phyloP scores from a whole-genome alignment of 2,888 invertebrate genomes.

The Sinentomon sp. region DNA sequence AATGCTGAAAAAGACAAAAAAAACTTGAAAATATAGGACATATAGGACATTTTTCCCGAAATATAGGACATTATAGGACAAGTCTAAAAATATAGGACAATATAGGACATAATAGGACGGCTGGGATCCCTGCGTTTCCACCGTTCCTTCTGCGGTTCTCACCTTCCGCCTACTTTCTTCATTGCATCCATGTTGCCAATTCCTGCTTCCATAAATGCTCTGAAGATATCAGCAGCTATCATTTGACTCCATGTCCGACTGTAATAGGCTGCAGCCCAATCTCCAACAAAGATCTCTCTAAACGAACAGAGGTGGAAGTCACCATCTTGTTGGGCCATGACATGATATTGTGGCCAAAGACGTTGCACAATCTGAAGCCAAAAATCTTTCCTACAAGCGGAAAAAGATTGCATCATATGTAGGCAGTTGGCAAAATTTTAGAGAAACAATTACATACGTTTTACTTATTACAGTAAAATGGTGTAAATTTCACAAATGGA shows the following conservation, averaged over 20 bases:
- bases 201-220: constrained; percentile 42
- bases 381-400: constrained; percentile 30
- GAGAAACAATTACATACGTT: constrained; percentile 1
- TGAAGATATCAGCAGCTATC: constrained; percentile 68
- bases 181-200: constrained; percentile 19
- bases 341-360: constrained; percentile 53
- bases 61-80: too few relatives aligned
- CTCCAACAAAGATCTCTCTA: constrained; percentile 48
- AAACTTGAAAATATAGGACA: too few relatives aligned
- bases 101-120: too few relatives aligned
- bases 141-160: constrained; percentile 3
- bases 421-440: constrained; percentile 8
- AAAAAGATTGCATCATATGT: too few relatives aligned
- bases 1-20: too few relatives aligned
- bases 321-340: constrained; percentile 40
- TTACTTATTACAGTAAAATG: constrained; percentile 4
- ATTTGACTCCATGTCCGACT: constrained; percentile 56
- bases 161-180: constrained; percentile 11
- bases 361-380: constrained; percentile 54
- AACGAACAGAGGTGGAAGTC: constrained; percentile 69
- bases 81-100: too few relatives aligned
- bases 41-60: too few relatives aligned
- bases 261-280: constrained; percentile 64
- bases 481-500: too few relatives aligned
- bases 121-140: too few relatives aligned